Percentiles rank a stretch among this genome's conserved stretches.
phyloP scores from a whole-genome alignment of 2,797 vertebrate species.

The Enteromius paludinosus region DNA sequence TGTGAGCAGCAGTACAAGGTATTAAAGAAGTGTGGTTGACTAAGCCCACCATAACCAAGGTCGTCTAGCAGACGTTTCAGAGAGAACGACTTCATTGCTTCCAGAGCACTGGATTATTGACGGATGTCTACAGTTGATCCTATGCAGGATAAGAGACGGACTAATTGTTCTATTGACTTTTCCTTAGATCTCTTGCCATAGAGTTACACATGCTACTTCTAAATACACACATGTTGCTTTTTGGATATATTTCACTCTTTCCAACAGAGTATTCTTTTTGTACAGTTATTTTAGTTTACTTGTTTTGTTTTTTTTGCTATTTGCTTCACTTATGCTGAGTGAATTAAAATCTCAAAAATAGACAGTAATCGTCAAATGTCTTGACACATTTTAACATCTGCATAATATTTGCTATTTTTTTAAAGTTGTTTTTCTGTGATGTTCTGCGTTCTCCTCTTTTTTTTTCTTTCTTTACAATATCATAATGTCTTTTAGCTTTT shows the following conservation, averaged over 20 bases:
- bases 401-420: background rate
- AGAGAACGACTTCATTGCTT: constrained; percentile 19
- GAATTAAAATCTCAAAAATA: background rate
- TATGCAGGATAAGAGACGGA: constrained; percentile 9
- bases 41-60: constrained; percentile 17
- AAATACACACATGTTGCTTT: background rate
- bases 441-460: background rate
- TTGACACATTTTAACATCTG: background rate
- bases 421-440: background rate
- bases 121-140: constrained; percentile 13
- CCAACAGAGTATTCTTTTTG: background rate
- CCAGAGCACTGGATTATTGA: constrained; percentile 20
- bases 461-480: background rate
- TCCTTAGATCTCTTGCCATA: constrained; percentile 20
- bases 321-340: background rate
- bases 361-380: background rate
- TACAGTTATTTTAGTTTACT: background rate
- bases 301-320: background rate
- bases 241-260: background rate
- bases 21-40: constrained; percentile 15
- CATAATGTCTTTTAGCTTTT: background rate
- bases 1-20: constrained; percentile 6
- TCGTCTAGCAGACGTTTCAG: background rate
- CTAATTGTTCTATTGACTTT: constrained; percentile 33
- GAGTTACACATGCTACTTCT: background rate